Percentiles rank a stretch among this genome's conserved stretches.
Evolutionary conservation across 2,113 vertebrate genomes (phyloP).

Genomic region (Cynopterus brachyotis): DNA sequence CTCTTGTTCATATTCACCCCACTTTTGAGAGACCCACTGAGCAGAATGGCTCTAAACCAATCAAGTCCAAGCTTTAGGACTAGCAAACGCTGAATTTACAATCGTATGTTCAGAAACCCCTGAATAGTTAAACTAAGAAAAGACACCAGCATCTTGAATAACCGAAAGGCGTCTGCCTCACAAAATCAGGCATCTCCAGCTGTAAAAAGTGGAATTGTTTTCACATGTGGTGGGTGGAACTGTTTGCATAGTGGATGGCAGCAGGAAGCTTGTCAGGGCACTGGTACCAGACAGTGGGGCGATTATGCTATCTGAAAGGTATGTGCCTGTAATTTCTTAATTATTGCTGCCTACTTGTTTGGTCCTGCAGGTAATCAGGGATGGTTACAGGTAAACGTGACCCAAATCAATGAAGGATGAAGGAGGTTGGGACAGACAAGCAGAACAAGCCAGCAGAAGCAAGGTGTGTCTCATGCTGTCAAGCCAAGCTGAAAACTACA

Average conservation of each 20-base stretch:
- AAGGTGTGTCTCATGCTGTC: neutral
- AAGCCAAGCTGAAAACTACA: neutral
- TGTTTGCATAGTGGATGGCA: slow-evolving; percentile 33
- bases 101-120: slow-evolving; percentile 16
- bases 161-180: slow-evolving; percentile 14
- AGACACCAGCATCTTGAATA: slow-evolving; percentile 16
- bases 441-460: neutral
- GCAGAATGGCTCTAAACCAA: neutral
- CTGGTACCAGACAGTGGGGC: neutral
- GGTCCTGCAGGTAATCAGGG: slow-evolving; percentile 44
- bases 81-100: slow-evolving; percentile 50
- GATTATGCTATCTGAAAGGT: slow-evolving; percentile 61
- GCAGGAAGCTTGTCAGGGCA: slow-evolving; percentile 42
- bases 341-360: slow-evolving; percentile 56
- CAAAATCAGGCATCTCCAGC: neutral
- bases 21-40: neutral
- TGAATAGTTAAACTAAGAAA: slow-evolving; percentile 41
- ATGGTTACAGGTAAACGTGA: slow-evolving; percentile 40
- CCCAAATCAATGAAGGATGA: neutral
- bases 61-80: neutral
- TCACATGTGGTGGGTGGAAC: slow-evolving; percentile 4
- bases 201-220: neutral
- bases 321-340: slow-evolving; percentile 63
- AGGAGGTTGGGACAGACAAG: slow-evolving; percentile 2
- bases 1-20: neutral